Evolutionary conservation across 2,888 invertebrate species (phyloP).

Genomic region (Diabrotica balteata): DNA sequence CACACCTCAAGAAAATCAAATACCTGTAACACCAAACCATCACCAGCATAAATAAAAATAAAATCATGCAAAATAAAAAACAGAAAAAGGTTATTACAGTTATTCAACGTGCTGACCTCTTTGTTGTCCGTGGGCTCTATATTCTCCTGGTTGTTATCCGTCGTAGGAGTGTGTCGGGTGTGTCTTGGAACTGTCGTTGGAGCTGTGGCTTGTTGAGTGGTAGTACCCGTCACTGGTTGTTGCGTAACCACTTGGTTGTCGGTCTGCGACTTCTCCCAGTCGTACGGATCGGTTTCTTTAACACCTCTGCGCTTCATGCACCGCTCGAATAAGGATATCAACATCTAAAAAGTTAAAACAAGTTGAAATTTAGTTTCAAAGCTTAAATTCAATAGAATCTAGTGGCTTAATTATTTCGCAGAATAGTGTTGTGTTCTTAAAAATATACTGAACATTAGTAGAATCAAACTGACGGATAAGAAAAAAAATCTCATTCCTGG

Average conservation of each 20-base stretch:
- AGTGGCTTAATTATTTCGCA: too few species aligned
- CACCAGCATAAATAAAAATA: neutral
- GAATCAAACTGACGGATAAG: too few species aligned
- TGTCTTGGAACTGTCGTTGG: slow-evolving; percentile 53
- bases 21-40: too few species aligned
- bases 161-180: slow-evolving; percentile 61
- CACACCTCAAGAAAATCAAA: too few species aligned
- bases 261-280: slow-evolving; percentile 82
- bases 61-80: slow-evolving; percentile 9
- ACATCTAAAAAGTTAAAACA: slow-evolving; percentile 65
- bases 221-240: slow-evolving; percentile 47
- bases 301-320: slow-evolving; percentile 95
- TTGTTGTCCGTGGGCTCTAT: slow-evolving; percentile 72
- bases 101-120: slow-evolving; percentile 57
- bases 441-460: too few species aligned
- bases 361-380: neutral
- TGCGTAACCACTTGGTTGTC: slow-evolving; percentile 49
- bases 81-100: slow-evolving; percentile 20
- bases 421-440: too few species aligned
- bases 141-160: slow-evolving; percentile 72
- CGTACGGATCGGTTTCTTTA: slow-evolving; percentile 88
- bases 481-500: neutral
- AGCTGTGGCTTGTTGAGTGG: slow-evolving; percentile 47
- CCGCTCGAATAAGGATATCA: slow-evolving; percentile 84
- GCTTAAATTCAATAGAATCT: too few species aligned